Conservation (phyloP, 2,113 vertebrate species). For the Syngnathus typhle region DNA sequence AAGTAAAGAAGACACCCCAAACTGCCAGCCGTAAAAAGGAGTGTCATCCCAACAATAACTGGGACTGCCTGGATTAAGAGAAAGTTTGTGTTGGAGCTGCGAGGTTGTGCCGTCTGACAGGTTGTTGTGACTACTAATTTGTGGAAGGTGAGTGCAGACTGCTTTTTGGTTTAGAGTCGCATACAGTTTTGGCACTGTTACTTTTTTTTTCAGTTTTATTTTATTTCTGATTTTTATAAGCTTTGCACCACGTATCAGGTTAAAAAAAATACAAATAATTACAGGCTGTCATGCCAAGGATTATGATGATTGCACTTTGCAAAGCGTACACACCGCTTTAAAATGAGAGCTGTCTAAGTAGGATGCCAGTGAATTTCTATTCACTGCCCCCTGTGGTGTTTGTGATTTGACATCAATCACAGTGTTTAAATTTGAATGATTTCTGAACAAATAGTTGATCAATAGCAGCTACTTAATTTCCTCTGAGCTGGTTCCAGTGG, state of each 20-base stretch:
- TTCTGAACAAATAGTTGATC: too few relatives aligned
- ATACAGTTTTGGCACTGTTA: not conserved
- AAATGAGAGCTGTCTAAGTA: not conserved
- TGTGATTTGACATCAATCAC: not conserved
- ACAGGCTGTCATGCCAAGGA: not conserved
- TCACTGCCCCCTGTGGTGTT: not conserved
- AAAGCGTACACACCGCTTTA: not conserved
- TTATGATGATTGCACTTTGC: not conserved
- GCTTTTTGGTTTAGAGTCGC: not conserved
- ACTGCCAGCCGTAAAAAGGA: not conserved
- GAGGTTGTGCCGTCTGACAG: slow-evolving; percentile 25
- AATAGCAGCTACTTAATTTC: too few relatives aligned
- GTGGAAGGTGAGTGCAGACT: slow-evolving; percentile 20
- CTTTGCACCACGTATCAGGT: not conserved
- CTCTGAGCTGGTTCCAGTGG: too few relatives aligned
- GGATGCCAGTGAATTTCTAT: not conserved
- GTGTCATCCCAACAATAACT: not conserved
- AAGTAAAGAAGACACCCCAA: slow-evolving; percentile 7
- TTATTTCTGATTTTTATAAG: not conserved
- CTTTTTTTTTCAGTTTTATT: not conserved
- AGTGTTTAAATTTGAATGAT: not conserved
- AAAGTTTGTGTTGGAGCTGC: slow-evolving; percentile 21
- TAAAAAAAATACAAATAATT: not conserved
- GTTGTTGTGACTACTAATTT: not conserved
- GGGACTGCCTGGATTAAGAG: not conserved